Evolutionary conservation across 1,140 invertebrate species (phyloP).

Genomic region (Meteorus sp.): DNA sequence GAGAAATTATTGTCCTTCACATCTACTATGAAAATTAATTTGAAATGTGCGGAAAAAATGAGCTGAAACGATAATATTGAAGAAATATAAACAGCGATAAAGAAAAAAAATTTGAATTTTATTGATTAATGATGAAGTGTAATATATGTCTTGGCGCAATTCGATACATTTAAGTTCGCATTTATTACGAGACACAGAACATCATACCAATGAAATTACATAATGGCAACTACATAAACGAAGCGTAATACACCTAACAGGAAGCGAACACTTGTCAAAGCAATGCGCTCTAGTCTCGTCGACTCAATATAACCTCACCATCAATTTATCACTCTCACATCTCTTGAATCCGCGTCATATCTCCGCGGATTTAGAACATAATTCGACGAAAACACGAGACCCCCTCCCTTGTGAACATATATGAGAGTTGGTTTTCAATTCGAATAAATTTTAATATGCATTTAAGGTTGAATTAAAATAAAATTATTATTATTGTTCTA

Average conservation of each 20-base stretch:
- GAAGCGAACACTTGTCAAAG: conserved; percentile 24
- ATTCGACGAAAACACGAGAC: conserved; percentile 8
- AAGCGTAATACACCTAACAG: conserved; percentile 21
- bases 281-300: background rate
- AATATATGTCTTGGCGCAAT: background rate
- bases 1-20: no score
- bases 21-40: background rate
- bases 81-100: background rate
- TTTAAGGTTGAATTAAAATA: background rate
- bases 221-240: conserved; percentile 16
- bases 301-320: no score
- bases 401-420: background rate
- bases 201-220: conserved; percentile 16
- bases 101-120: conserved; percentile 1
- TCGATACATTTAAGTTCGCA: background rate
- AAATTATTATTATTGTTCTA: background rate
- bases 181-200: background rate
- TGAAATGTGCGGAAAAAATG: background rate
- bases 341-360: background rate
- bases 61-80: background rate
- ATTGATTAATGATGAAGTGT: background rate
- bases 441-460: background rate
- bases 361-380: background rate
- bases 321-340: background rate
- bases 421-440: background rate